Evolutionary conservation across 2,113 vertebrate species (phyloP), one percentile per base, ranked within the genome.

Genomic region (Takifugu bimaculatus): DNA sequence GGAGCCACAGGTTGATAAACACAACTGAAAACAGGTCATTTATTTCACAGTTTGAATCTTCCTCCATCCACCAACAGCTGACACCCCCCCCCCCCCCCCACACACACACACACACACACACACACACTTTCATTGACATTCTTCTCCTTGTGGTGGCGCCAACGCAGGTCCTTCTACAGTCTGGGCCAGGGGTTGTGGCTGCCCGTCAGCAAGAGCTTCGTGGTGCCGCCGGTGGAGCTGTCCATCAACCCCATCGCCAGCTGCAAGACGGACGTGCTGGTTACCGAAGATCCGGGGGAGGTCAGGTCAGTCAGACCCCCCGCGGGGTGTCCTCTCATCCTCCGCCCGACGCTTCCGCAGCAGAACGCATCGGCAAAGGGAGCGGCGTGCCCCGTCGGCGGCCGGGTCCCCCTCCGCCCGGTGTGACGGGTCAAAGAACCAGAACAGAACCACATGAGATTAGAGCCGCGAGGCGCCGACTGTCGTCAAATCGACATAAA

Each of bases 181-280:
- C 82, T 98, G 88, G 95, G 95, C 67, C 97, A 98, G 85, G 97
- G 97, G 15, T 79, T 99, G 82, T 99, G 97, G 97, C 92, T 99
- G 72, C 97, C 97, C 1, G 96, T 98, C 89, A 99, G 95, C 85
- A 99, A 98, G 88, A 99, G 94, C 87, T 98, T 99, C 0, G 97
- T 99, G 81, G 95, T 99, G 13, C 95, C 97, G 0, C 97, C 97
- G 0, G 93, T 98, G 85, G 96, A 99, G 65, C 92, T 99, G 82
- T 98, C 96, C 26, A 97, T 99, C 90, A 99, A 95, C 78, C 96
- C 97, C 6, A 91, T 99, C 15, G 97, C 97, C 84, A 98, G 96
- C 90, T 99, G 97, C 79, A 98, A 98, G 90, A 99, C 97, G 0
- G 97, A 99, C 26, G 96, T 98, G 51, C 81, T 98, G 56, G 96